Conservation (phyloP, 1,140 invertebrate genomes). For the Procambarus virginalis region DNA sequence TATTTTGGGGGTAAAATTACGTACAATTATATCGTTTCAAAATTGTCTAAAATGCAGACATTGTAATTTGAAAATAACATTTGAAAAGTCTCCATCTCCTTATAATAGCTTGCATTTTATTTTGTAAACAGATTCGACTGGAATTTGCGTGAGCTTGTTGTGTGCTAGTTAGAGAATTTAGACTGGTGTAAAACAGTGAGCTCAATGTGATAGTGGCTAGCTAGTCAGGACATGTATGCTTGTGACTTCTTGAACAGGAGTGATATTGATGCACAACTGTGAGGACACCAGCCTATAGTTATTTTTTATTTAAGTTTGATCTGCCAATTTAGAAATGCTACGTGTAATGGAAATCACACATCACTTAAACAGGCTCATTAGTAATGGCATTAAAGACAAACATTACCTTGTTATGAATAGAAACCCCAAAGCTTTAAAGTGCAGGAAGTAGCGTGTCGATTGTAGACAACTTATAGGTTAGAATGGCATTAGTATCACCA, state of each 20-base stretch:
- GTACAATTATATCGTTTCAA: not conserved
- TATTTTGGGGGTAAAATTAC: not conserved
- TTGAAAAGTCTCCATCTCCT: not conserved
- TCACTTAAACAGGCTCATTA: not conserved
- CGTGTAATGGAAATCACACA: not conserved
- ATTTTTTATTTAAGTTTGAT: not conserved
- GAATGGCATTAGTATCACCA: not conserved
- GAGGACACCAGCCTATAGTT: not conserved
- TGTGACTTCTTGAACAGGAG: conserved; percentile 21
- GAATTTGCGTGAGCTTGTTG: not conserved
- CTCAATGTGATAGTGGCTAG: conserved; percentile 12
- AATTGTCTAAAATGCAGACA: not conserved
- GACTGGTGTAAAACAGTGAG: not conserved
- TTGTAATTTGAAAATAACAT: not conserved
- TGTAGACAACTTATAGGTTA: not conserved
- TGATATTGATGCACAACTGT: not conserved
- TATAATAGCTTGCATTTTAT: not conserved
- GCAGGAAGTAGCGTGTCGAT: not conserved
- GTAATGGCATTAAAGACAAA: not conserved
- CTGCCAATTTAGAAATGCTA: not conserved
- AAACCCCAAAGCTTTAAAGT: not conserved
- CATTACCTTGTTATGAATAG: not conserved
- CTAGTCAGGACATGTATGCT: conserved; percentile 34
- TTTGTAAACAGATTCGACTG: not conserved
- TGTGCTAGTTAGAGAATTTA: not conserved